Evolutionary conservation across 2,888 invertebrate species (phyloP), one percentile per base, ranked within the genome.

Genomic region (Standfussiana lucernea): DNA sequence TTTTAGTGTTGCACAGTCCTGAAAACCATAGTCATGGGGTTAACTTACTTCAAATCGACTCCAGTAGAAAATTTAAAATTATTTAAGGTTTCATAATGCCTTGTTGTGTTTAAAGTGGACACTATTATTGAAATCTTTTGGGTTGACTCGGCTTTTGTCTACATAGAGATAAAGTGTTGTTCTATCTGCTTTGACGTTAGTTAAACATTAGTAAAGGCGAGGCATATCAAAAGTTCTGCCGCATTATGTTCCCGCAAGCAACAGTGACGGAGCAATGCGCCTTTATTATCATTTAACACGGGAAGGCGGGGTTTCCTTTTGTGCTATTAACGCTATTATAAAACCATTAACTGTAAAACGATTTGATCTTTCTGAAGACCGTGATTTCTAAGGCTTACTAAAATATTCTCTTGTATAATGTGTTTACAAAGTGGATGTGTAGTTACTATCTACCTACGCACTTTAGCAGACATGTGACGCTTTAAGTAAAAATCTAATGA

Each of bases 341-440:
- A 62, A 83, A 67, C 83, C 67, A 79, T 80, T 83, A 80, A 42
- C 80, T 71, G 28, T 42, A 50, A 83, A 78, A 83, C 67, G 62
- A 69, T 65, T 65, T 21, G 77, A 76, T 79, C 21, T 35, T 42
- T 32, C 18, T 47, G 15, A 64, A 64, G 28, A 11, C 28, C 28
- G 53, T 42, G 56, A 42, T 47, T 76, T 68, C 45, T 56, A 65
- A 47, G 28, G 47, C 24, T 68, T 37, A 77, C 56, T 66, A 24
- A 66, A 66, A 61, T 74, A 81, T 42, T 81, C 32, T 40, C 8
- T 53, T 1, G 37, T 28, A 42, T 32, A 18, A 37, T 32, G 32
- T 59, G 7, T 32, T 61, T 61, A 32, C 28, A 18, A 75, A 74
- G 53, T 53, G 0, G 0, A 62, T 74, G 50, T 65, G 28, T 40